phyloP scores from a whole-genome alignment of 2,888 invertebrate species.

The Metacarcinus magister region DNA sequence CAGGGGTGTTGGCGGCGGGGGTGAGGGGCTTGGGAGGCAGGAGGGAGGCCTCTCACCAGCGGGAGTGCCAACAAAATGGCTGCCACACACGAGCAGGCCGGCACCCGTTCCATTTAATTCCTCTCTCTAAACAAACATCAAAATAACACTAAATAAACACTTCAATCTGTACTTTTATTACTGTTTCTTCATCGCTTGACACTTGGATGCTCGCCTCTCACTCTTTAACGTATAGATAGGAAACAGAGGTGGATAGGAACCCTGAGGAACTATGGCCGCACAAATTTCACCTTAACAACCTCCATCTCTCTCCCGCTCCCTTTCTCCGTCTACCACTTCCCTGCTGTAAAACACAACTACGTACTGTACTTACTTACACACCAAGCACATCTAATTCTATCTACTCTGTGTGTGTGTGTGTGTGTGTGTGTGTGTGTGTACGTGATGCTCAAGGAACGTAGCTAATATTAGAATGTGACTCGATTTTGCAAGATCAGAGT shows the following conservation, averaged over 20 bases:
- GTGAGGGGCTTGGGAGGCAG: not conserved
- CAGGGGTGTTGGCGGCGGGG: not conserved
- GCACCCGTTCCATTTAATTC: not conserved
- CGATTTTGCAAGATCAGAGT: too few relatives aligned
- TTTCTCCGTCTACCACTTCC: not conserved
- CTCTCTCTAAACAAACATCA: not conserved
- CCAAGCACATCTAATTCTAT: not conserved
- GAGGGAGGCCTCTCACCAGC: slow-evolving; percentile 47
- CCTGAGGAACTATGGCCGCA: not conserved
- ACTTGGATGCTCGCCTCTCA: not conserved
- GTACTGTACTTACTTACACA: not conserved
- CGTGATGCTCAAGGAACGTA: not conserved
- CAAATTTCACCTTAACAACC: not conserved
- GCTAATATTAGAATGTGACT: too few relatives aligned
- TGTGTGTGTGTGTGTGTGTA: too few relatives aligned
- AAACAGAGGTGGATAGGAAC: not conserved
- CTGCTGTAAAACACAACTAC: not conserved
- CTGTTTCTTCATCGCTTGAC: not conserved
- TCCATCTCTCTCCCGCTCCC: not conserved
- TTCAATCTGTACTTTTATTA: not conserved
- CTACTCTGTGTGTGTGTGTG: too few relatives aligned
- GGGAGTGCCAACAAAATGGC: slow-evolving; percentile 46
- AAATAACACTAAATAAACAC: not conserved
- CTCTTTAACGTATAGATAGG: not conserved
- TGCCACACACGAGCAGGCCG: not conserved